Percentiles rank a stretch among this genome's conserved stretches.
These are phyloP conservation scores for Carlito syrichta DNA, from an alignment of 2,113 vertebrate genomes.

Conservation along the genomic window DNA sequence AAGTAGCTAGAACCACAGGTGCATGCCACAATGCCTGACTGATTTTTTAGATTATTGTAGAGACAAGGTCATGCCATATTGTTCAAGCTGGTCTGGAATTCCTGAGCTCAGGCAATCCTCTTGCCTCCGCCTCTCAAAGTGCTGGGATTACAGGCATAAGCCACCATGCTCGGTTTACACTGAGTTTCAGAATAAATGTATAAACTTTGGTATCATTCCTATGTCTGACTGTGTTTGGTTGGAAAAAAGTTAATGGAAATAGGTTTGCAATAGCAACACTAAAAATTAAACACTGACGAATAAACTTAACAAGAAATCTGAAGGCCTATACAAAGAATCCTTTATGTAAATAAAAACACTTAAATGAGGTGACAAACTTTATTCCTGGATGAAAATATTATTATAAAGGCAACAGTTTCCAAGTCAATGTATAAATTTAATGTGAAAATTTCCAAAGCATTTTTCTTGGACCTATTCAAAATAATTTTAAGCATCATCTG, in stretches of 20 bases:
- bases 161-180: too few relatives aligned
- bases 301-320: neutral
- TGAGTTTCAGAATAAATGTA: constrained; percentile 5
- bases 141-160: too few relatives aligned
- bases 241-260: constrained; percentile 14
- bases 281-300: neutral
- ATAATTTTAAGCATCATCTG: neutral
- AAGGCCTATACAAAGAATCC: neutral
- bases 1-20: too few relatives aligned
- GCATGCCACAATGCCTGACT: too few relatives aligned
- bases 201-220: constrained; percentile 19
- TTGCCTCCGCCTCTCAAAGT: too few relatives aligned
- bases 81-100: too few relatives aligned
- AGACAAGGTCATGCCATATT: too few relatives aligned
- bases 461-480: constrained; percentile 12
- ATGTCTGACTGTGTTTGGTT: neutral
- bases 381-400: constrained; percentile 12
- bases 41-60: too few relatives aligned
- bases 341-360: neutral
- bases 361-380: neutral
- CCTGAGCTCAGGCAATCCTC: too few relatives aligned
- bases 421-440: constrained; percentile 20
- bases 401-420: neutral
- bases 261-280: constrained; percentile 22
- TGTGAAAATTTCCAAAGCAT: neutral